These are phyloP conservation scores for Drosophila anomelani DNA, from an alignment of 2,888 invertebrate genomes.

Conservation along the genomic window DNA sequence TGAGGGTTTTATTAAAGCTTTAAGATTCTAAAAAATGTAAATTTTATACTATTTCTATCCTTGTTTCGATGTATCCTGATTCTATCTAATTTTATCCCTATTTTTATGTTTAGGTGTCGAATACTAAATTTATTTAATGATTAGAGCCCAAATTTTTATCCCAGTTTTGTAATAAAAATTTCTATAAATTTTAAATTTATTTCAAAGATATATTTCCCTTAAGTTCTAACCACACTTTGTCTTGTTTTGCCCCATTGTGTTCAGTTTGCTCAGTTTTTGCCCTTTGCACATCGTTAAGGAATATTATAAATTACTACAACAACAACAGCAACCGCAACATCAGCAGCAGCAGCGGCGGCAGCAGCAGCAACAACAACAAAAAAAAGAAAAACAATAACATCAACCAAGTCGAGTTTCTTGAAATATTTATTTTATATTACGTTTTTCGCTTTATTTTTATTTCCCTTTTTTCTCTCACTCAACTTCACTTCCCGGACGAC, in stretches of 20 bases:
- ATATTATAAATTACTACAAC: slow-evolving; percentile 83
- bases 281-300: slow-evolving; percentile 82
- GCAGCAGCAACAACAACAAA: slow-evolving; percentile 28
- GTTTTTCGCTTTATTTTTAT: slow-evolving; percentile 52
- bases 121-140: too few relatives aligned
- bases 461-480: slow-evolving; percentile 36
- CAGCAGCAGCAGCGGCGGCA: slow-evolving; percentile 3
- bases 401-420: slow-evolving; percentile 56
- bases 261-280: slow-evolving; percentile 63
- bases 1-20: background rate
- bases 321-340: slow-evolving; percentile 41
- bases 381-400: slow-evolving; percentile 30
- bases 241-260: slow-evolving; percentile 44
- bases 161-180: too few relatives aligned
- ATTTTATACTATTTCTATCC: too few relatives aligned
- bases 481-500: slow-evolving; percentile 29
- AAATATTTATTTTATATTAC: slow-evolving; percentile 81
- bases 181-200: too few relatives aligned
- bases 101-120: too few relatives aligned
- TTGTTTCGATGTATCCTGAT: too few relatives aligned
- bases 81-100: too few relatives aligned
- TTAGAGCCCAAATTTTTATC: too few relatives aligned
- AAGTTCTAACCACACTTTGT: background rate
- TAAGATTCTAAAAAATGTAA: background rate
- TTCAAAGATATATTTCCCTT: background rate